Evolutionary conservation across 1,140 invertebrate species (phyloP), one percentile per base, ranked within the genome.

Genomic region (Zaprionus lachaisei): DNA sequence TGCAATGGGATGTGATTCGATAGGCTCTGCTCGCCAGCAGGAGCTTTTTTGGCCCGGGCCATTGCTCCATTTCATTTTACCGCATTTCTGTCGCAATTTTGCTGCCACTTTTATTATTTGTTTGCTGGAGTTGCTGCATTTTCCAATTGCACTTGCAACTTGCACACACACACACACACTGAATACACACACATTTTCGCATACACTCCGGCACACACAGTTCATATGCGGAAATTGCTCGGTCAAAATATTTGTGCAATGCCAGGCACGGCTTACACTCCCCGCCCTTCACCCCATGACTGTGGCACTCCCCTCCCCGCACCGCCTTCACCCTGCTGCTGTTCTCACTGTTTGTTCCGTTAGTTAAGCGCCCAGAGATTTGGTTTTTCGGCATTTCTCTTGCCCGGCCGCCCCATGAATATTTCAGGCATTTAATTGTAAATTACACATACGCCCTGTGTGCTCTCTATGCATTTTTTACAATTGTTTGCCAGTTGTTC

Each of bases 361-460:
- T 86, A 83, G 80, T 81, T 81, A 79, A 79, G 68, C 68, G 65
- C 62, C 74, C 54, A 71, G 81, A 71, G 62, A 73, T 83, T 80
- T 80, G 77, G 58, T 80, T 58, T 67, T 64, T 61, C 47, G 55
- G 54, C 55, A 67, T 64, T 80, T 63, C 57, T 74, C 15, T 37
- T 41, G 47, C 41, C 56, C 63, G 58, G 34, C 55, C 77, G 51
- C 57, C 51, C 72, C 75, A 80, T 87, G 81, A 87, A 87, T 87
- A 79, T 90, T 87, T 87, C 66, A 87, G 75, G 71, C 85, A 84
- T 84, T 87, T 90, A 87, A 87, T 87, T 87, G 84, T 87, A 84
- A 84, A 87, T 87, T 87, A 87, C 84, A 79, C 84, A 87, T 89
- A 89, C 85, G 84, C 75, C 84, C 69, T 65, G 83, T 87, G 85